Conservation (phyloP, 2,888 invertebrate genomes). For the Leptopilina syphax region DNA sequence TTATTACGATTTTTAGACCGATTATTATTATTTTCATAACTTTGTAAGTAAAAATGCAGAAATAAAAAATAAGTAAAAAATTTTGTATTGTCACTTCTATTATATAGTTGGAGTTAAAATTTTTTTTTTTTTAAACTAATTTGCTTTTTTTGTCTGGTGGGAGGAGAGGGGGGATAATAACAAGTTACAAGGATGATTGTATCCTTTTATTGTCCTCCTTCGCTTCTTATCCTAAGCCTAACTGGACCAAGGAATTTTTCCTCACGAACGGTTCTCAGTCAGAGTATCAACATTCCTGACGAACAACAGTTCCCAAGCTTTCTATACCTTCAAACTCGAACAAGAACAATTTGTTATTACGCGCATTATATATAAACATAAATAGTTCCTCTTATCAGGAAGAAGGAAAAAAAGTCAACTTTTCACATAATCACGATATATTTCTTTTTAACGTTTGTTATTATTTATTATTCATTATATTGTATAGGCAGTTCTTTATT, state of each 20-base stretch:
- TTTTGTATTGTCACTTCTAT: too few relatives aligned
- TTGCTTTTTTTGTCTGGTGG: too few relatives aligned
- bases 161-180: too few relatives aligned
- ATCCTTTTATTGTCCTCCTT: constrained; percentile 10
- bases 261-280: constrained; percentile 49
- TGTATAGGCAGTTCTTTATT: not conserved
- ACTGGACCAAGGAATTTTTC: constrained; percentile 47
- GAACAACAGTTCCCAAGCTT: constrained; percentile 56
- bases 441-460: not conserved
- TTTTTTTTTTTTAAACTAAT: too few relatives aligned
- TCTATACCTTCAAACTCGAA: constrained; percentile 46
- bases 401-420: constrained; percentile 41
- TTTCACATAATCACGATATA: not conserved
- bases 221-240: constrained; percentile 5
- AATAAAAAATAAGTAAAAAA: too few relatives aligned
- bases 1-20: too few relatives aligned
- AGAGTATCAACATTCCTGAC: constrained; percentile 48
- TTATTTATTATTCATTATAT: not conserved
- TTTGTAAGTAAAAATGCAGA: too few relatives aligned
- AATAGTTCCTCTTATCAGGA: constrained; percentile 1
- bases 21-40: too few relatives aligned
- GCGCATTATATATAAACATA: not conserved
- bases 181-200: not conserved
- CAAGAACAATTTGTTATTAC: constrained; percentile 35
- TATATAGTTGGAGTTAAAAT: too few relatives aligned